phyloP scores from a whole-genome alignment of 1,140 invertebrate species.

The Spodoptera litura region DNA sequence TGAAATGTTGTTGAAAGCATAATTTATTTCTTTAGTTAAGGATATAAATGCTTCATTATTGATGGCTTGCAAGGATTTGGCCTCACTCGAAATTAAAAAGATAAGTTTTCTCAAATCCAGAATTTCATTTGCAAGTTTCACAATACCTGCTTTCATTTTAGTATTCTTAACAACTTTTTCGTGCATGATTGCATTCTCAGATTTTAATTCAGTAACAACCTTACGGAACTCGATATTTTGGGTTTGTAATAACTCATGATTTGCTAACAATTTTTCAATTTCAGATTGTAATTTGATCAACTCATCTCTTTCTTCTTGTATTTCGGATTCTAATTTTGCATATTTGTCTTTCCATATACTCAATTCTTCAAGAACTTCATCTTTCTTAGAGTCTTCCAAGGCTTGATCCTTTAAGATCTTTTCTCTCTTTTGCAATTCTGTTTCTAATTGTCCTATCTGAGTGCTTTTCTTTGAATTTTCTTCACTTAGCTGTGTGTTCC shows the following conservation, averaged over 20 bases:
- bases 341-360: conserved; percentile 76
- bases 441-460: conserved; percentile 76
- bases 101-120: conserved; percentile 28
- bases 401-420: conserved; percentile 56
- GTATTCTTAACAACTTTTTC: conserved; percentile 52
- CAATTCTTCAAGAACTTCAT: conserved; percentile 67
- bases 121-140: conserved; percentile 52
- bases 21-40: conserved; percentile 53
- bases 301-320: conserved; percentile 83
- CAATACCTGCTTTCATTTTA: conserved; percentile 50
- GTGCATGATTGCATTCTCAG: conserved; percentile 60
- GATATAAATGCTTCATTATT: conserved; percentile 53
- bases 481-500: conserved; percentile 77
- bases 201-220: conserved; percentile 63
- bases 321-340: conserved; percentile 73
- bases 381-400: conserved; percentile 59
- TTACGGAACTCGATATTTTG: conserved; percentile 69
- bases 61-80: conserved; percentile 37
- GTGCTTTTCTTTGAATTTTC: conserved; percentile 80
- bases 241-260: conserved; percentile 73
- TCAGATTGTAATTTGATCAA: conserved; percentile 79
- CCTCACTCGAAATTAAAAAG: conserved; percentile 35
- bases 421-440: conserved; percentile 64
- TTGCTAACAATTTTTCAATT: conserved; percentile 80
- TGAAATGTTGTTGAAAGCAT: conserved; percentile 47